Conservation (phyloP, 2,113 vertebrate genomes). For the Mustelus asterias region DNA sequence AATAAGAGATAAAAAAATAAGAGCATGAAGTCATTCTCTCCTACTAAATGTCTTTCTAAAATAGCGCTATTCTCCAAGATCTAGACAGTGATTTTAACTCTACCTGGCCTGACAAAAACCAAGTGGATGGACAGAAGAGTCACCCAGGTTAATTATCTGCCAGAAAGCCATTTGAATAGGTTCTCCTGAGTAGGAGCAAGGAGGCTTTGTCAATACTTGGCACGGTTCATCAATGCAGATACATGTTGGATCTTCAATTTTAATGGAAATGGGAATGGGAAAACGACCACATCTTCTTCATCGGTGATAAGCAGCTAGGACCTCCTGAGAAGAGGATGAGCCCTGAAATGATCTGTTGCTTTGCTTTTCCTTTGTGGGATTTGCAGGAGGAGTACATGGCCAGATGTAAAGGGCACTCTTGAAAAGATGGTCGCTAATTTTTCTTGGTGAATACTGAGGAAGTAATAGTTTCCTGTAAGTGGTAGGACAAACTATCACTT, state of each 20-base stretch:
- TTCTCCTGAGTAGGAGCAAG: not conserved
- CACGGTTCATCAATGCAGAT: not conserved
- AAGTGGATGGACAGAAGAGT: not conserved
- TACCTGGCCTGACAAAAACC: not conserved
- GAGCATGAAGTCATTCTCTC: not conserved
- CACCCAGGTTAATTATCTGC: not conserved
- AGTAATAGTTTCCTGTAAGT: not conserved
- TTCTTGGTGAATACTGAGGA: not conserved
- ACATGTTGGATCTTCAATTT: not conserved
- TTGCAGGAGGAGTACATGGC: not conserved
- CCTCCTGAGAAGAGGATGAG: not conserved
- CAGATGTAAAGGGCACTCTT: not conserved
- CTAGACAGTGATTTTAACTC: not conserved
- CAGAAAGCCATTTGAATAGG: not conserved
- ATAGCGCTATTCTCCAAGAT: not conserved
- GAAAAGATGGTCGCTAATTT: not conserved
- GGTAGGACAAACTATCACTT: not conserved
- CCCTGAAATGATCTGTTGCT: not conserved
- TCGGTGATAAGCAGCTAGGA: not conserved
- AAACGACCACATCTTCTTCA: too few relatives aligned
- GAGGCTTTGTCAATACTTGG: not conserved
- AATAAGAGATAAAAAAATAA: not conserved
- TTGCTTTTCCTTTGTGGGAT: not conserved
- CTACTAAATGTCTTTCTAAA: not conserved
- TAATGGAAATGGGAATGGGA: too few relatives aligned